Base-by-base conservation (phyloP, 2,888 invertebrate species). In the Disparrhopalites patrizii region DNA sequence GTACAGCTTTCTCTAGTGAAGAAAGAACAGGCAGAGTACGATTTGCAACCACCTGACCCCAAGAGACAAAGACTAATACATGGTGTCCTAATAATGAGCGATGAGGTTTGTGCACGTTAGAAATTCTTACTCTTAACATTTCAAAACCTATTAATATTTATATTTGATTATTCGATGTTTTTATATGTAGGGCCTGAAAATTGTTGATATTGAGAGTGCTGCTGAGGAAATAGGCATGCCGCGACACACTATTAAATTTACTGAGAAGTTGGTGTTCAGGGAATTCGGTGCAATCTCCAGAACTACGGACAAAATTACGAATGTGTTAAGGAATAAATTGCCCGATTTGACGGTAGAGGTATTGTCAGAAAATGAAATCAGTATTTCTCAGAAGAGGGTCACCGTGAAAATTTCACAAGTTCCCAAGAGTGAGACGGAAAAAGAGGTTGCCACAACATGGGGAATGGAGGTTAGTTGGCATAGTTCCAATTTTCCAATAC, bases 361-460 rank as follows among this genome's bases (percentile, higher is more conserved):
- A 0, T 93, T 95, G n/a, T 83, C 93, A 51, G 88, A 96, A 8
- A 93, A 91, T 80, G 89, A 96, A 1, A 91, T 93, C 78, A 91
- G 91, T 13, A 90, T 89, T 58, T 86, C 87, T 67, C 88, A 89
- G 1, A 72, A 70, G 8, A 61, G 69, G 20, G 72, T 74, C 1
- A 54, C 54, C 25, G 60, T 74, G 4, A 65, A 68, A 62, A 66
- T 73, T 10, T 58, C 62, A n/a, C 71, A 64, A n/a, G 78, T 79
- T 3, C 78, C 77, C 7, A 77, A 77, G n/a, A 77, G 78, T 74
- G 90, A 80, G 23, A 79, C 89, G 70, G 87, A 88, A 65, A 96
- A 95, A 79, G 90, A 87, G 76, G 87, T 95, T 65, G 87, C 91
- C 76, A 90, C 96, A 2, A 93, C 95, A 0, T 97, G 96, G 96